phyloP scores from a whole-genome alignment of 2,888 invertebrate species.

The Holacanthella duospinosa region DNA sequence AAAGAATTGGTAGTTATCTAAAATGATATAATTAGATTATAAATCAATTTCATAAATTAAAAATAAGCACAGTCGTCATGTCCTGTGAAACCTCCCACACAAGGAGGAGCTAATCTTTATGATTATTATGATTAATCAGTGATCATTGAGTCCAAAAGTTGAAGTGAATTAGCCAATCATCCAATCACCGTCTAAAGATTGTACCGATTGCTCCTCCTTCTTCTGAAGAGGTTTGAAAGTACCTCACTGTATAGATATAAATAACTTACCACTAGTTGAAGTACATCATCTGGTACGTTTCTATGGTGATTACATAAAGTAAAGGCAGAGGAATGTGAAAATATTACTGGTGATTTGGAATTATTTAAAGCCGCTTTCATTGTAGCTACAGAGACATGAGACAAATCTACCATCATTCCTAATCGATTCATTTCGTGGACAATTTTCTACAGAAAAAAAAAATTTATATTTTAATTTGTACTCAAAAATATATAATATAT shows the following conservation, averaged over 20 bases:
- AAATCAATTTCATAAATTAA: neutral
- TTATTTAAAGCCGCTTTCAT: constrained; percentile 52
- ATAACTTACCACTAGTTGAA: constrained; percentile 47
- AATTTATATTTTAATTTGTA: neutral
- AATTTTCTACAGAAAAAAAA: constrained; percentile 18
- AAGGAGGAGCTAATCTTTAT: too few species aligned
- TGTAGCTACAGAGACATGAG: constrained; percentile 52
- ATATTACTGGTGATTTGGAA: constrained; percentile 45
- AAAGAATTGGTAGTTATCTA: constrained; percentile 69
- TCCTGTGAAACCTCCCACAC: too few species aligned
- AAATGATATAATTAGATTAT: too few species aligned
- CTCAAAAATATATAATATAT: neutral
- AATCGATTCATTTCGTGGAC: constrained; percentile 54
- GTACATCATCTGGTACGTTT: constrained; percentile 53
- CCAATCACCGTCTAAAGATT: too few species aligned
- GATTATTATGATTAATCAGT: too few species aligned
- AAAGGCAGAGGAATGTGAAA: constrained; percentile 51
- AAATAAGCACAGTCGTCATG: too few species aligned
- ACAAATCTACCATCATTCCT: constrained; percentile 58
- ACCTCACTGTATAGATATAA: too few species aligned
- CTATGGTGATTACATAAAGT: constrained; percentile 50
- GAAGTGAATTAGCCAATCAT: too few species aligned
- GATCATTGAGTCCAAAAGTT: too few species aligned
- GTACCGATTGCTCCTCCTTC: too few species aligned
- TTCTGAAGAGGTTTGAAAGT: too few species aligned